Conservation (phyloP, 2,888 invertebrate species). For the Cheilosia vulpina region DNA sequence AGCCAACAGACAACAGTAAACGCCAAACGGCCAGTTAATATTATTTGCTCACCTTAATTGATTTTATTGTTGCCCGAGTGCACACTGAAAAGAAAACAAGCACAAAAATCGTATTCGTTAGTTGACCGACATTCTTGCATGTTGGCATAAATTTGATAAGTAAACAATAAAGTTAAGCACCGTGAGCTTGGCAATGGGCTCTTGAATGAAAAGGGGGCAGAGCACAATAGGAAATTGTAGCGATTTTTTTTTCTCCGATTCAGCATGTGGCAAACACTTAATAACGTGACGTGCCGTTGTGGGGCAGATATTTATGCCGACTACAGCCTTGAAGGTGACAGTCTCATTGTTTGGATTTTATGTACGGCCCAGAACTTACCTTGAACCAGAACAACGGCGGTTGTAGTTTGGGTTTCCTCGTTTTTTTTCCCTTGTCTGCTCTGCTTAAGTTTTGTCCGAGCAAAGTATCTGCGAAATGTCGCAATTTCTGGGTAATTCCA, state of each 20-base stretch:
- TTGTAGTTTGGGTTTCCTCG: too few species aligned
- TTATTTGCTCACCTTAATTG: constrained; percentile 69
- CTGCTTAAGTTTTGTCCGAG: too few species aligned
- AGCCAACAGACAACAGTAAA: background rate
- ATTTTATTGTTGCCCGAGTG: constrained; percentile 37
- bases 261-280: background rate
- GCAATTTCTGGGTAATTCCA: too few species aligned
- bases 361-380: too few species aligned
- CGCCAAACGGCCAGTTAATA: constrained; percentile 29
- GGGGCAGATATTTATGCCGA: too few species aligned
- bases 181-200: constrained; percentile 27
- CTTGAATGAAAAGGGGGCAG: background rate
- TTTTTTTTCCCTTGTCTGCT: too few species aligned
- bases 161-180: constrained; percentile 24
- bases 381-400: too few species aligned
- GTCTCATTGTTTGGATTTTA: too few species aligned
- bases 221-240: constrained; percentile 1
- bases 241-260: background rate
- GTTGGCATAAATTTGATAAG: constrained; percentile 36
- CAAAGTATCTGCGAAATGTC: too few species aligned
- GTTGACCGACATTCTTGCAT: constrained; percentile 52
- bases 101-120: constrained; percentile 41
- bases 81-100: constrained; percentile 53
- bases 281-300: too few species aligned
- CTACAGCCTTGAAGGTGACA: too few species aligned